Evolutionary conservation across 2,113 vertebrate species (phyloP).

Genomic region (Harpagus bidentatus): DNA sequence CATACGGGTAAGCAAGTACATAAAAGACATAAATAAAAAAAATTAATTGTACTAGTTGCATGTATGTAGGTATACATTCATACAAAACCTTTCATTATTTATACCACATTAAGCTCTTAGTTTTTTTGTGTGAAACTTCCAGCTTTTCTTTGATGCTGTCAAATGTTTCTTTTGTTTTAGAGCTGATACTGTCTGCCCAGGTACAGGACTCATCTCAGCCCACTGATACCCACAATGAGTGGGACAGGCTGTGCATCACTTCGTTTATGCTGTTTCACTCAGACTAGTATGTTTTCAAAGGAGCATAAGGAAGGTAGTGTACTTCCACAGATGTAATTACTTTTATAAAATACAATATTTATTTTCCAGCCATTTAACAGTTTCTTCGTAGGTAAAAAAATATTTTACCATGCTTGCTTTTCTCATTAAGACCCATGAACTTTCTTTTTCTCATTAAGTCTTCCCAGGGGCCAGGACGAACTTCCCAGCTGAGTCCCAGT

Average conservation of each 20-base stretch:
- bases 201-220: not conserved
- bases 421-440: not conserved
- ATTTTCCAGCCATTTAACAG: not conserved
- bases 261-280: not conserved
- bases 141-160: not conserved
- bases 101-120: not conserved
- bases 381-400: not conserved
- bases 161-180: not conserved
- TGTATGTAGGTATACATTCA: not conserved
- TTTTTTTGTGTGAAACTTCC: not conserved
- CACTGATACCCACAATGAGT: not conserved
- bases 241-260: not conserved
- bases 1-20: not conserved
- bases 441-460: not conserved
- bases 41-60: not conserved
- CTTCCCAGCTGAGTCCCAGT: no score
- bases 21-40: not conserved
- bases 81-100: not conserved
- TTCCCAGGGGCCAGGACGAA: no score
- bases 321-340: not conserved
- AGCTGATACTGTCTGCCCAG: not conserved
- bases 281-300: not conserved
- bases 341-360: not conserved
- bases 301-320: not conserved
- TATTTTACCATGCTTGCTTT: not conserved